These are phyloP conservation scores for Caenorhabditis sp. DNA, from an alignment of 2,888 invertebrate genomes.

Conservation along the genomic window DNA sequence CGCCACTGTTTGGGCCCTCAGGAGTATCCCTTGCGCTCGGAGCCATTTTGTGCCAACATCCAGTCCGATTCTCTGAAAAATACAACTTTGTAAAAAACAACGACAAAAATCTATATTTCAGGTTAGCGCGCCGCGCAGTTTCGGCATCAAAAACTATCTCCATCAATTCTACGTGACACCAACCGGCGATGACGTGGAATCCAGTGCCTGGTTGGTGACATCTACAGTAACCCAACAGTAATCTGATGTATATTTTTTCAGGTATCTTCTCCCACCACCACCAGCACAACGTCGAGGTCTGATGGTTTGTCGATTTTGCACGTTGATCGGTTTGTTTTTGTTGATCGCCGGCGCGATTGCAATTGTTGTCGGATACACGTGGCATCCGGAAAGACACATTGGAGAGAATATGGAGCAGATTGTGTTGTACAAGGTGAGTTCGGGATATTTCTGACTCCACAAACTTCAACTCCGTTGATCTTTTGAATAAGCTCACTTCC, in stretches of 20 bases:
- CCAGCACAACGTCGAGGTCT: constrained; percentile 64
- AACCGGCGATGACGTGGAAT: constrained; percentile 63
- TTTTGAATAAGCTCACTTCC: no score
- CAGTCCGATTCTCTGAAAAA: no score
- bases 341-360: constrained; percentile 64
- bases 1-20: no score
- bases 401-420: constrained; percentile 50
- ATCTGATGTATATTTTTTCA: constrained; percentile 5
- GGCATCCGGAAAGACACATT: constrained; percentile 57
- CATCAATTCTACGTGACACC: constrained; percentile 69
- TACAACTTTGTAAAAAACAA: background rate
- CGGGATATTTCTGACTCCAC: no score
- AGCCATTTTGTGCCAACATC: background rate
- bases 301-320: constrained; percentile 63
- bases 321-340: constrained; percentile 65
- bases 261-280: constrained; percentile 69
- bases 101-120: constrained; percentile 10
- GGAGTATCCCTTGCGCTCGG: no score
- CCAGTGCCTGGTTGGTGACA: constrained; percentile 50
- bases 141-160: constrained; percentile 68
- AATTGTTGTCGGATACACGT: constrained; percentile 69
- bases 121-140: constrained; percentile 55
- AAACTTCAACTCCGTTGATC: no score
- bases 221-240: background rate
- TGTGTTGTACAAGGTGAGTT: constrained; percentile 54